Evolutionary conservation across 2,888 invertebrate species (phyloP), one percentile per base, ranked within the genome.

Genomic region (Calliopum simillimum): DNA sequence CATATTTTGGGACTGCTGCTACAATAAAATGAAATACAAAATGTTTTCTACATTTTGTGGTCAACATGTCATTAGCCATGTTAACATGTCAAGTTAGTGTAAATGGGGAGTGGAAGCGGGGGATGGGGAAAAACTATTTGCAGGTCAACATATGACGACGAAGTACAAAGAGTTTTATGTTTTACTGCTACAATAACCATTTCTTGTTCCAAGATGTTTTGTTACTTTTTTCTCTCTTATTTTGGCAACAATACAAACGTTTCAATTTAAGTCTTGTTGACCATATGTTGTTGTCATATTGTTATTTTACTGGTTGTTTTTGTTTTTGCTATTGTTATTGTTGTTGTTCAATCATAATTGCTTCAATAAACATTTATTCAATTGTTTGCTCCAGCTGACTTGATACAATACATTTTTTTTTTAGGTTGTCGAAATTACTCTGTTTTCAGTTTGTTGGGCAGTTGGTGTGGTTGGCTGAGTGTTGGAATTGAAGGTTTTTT

Each of bases 231-330:
- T 53, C 12, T 2, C 5, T 53, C 3, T 21, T 53, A 44, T 14
- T 6, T 44, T n/a, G 43, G 25, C 61, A 13, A 13, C 44, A 61
- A 61, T n/a, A 61, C 61, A 61, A 61, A 46, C 46, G 44, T 44
- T 44, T 61, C 61, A 61, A 61, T 61, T 61, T 61, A 46, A 61
- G 44, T 46, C 61, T n/a, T 61, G 61, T 61, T 46, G 61, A 46
- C 61, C 61, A 61, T 46, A 61, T 61, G 61, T 46, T 61, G 61
- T 61, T 23, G 14, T 59, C 19, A n/a, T n/a, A n/a, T n/a, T n/a
- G n/a, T n/a, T n/a, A n/a, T 33, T 33, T 8, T 3, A 33, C 33
- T 33, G 5, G 33, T 33, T 33, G 8, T 33, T 33, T 33, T 33
- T 8, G 33, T 33, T 33, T 8, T 5, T 33, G 33, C 33, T 33